phyloP scores from a whole-genome alignment of 2,888 invertebrate genomes.

The Temnothorax unifasciatus region DNA sequence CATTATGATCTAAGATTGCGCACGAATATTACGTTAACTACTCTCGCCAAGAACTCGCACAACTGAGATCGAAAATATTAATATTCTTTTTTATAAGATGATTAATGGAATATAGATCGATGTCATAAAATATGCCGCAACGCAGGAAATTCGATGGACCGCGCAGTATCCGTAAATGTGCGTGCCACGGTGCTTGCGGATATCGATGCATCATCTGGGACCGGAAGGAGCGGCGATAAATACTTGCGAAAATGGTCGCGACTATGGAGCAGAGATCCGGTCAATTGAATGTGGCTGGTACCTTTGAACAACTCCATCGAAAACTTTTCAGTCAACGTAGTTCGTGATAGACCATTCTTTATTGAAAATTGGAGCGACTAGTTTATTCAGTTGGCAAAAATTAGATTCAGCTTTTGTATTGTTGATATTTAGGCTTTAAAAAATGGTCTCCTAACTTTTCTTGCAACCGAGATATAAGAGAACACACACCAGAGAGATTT shows the following conservation, averaged over 20 bases:
- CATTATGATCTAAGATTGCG: not conserved
- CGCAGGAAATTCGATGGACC: constrained; percentile 53
- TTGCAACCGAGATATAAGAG: not conserved
- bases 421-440: not conserved
- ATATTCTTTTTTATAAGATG: constrained; percentile 29
- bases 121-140: constrained; percentile 26
- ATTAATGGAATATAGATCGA: constrained; percentile 37
- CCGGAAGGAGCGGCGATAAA: constrained; percentile 74
- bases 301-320: constrained; percentile 59
- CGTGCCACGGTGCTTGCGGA: constrained; percentile 54
- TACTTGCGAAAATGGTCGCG: constrained; percentile 71
- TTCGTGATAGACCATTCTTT: constrained; percentile 44
- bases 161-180: constrained; percentile 45
- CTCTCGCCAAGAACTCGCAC: not conserved
- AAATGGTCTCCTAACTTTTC: not conserved
- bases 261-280: constrained; percentile 61
- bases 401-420: not conserved
- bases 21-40: not conserved
- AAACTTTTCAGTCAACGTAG: constrained; percentile 58
- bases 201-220: constrained; percentile 69
- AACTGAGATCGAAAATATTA: not conserved
- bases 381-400: not conserved
- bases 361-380: not conserved
- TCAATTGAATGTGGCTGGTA: constrained; percentile 70
- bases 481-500: not conserved